Evolutionary conservation across 2,113 vertebrate genomes (phyloP), one percentile per base, ranked within the genome.

Genomic region (Notothenia coriiceps): DNA sequence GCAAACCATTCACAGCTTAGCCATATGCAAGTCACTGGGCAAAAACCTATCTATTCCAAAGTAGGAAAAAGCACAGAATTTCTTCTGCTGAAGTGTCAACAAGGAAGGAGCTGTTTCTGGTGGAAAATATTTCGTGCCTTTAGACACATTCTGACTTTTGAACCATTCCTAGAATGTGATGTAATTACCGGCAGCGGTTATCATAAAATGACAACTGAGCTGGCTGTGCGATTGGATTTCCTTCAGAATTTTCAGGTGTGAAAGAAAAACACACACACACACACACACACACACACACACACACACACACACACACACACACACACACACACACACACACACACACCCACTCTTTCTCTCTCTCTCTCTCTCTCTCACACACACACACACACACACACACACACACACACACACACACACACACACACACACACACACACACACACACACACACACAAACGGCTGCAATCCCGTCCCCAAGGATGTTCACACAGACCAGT

Each of bases 121-220:
- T 59, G 29, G 35, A 22, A n/a, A 14, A 55, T 10, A 44, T 56
- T 49, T 59, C 20, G 22, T 77, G 20, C 20, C 2, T n/a, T 66
- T 14, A 14, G 17, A 10, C 29, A 70, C n/a, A 13, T 49, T 59
- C 3, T 2, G 68, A 73, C 25, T 33, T 78, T 77, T 73, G 66
- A 54, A 55, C 80, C 72, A n/a, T 75, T 65, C 61, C 47, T 66
- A 75, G 25, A 52, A 64, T 52, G 22, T n/a, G 46, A 52, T 75
- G 66, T 54, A 61, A 78, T 74, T 79, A 74, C 51, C 64, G 51
- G 46, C 52, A n/a, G 65, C 14, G 20, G 15, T 61, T 54, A 55
- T 14, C 9, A n/a, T 49, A 43, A 35, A 61, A 62, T 80, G 77
- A 72, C 40, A 50, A 67, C 43, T 55, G 54, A 50, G 22, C 60